Evolutionary conservation across 2,888 invertebrate species (phyloP), one percentile per base, ranked within the genome.

Genomic region (Campoplex nolae): DNA sequence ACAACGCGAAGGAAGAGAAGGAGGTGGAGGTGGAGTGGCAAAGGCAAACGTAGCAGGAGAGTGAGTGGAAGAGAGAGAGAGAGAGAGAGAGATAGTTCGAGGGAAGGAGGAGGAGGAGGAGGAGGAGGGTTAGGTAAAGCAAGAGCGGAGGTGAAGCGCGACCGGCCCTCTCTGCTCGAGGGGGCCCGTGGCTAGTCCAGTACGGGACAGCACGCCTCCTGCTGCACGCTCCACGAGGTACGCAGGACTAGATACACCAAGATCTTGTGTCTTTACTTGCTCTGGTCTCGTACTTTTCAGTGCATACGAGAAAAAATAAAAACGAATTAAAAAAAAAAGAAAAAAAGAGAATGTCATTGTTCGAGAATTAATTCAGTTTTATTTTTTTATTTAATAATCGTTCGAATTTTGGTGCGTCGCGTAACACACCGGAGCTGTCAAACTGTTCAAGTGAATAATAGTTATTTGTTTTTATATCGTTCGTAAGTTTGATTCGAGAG

Each of bases 151-250:
- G 92, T 92, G 92, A 92, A 92, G 92, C 92, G 92, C 92, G 93
- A 93, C 94, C 93, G 94, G 93, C 94, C 93, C 94, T 94, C 94
- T 92, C 92, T 84, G 92, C 91, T 91, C 92, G 91, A 92, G 93
- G 92, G 83, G 94, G 93, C 93, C 94, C 93, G 91, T 92, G 62
- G 91, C 93, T 94, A 94, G 94, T 94, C 93, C 94, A 94, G 93
- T 94, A 92, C 92, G 93, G 93, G 93, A 94, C 93, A 94, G 94
- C 94, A 94, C 94, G 94, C 94, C 94, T 94, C 93, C 93, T 93
- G 94, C 93, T 93, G 93, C 93, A 93, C 93, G 94, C 93, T 94
- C 92, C 93, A 94, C 92, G 92, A 93, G 92, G 92, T 93, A 92
- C 91, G 90, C 90, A 91, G 90, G 90, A 89, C 89, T 89, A 90